phyloP scores from a whole-genome alignment of 2,888 invertebrate genomes.

The Amphipoea oculea region DNA sequence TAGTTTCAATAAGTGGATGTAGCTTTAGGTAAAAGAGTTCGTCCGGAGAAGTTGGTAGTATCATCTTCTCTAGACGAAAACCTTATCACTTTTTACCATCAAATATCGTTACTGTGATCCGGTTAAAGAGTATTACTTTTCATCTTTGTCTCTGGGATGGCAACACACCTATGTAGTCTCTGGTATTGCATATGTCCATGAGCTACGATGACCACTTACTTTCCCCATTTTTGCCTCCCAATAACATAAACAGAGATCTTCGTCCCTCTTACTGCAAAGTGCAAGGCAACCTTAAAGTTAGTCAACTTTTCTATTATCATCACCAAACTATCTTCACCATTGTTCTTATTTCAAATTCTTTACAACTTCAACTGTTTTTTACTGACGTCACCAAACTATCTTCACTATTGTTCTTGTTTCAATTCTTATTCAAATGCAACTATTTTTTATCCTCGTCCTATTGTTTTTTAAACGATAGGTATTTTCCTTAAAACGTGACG shows the following conservation, averaged over 20 bases:
- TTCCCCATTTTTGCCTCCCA: neutral
- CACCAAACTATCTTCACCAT: slow-evolving; percentile 5
- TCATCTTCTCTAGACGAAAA: too few relatives aligned
- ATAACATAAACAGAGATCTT: neutral
- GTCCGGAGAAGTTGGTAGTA: neutral
- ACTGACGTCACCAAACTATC: slow-evolving; percentile 5
- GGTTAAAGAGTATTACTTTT: neutral
- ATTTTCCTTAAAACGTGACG: slow-evolving; percentile 61
- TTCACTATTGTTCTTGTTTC: slow-evolving; percentile 33
- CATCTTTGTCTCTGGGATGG: neutral
- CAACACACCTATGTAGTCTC: neutral
- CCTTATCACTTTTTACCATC: too few relatives aligned
- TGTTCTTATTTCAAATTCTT: slow-evolving; percentile 30
- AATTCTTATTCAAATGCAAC: slow-evolving; percentile 8
- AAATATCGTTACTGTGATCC: neutral
- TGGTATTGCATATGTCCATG: neutral
- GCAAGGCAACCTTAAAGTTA: neutral
- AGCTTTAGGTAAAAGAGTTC: neutral
- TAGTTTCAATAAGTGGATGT: neutral
- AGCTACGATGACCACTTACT: neutral
- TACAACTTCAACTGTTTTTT: slow-evolving; percentile 7
- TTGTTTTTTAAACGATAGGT: slow-evolving; percentile 52
- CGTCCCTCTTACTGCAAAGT: neutral
- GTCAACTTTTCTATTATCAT: neutral
- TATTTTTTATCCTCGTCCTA: slow-evolving; percentile 23